A percentile compares a stretch with the other conserved stretches of the same genome.
phyloP scores from a whole-genome alignment of 2,888 invertebrate species.

The Tiliacea citrago region DNA sequence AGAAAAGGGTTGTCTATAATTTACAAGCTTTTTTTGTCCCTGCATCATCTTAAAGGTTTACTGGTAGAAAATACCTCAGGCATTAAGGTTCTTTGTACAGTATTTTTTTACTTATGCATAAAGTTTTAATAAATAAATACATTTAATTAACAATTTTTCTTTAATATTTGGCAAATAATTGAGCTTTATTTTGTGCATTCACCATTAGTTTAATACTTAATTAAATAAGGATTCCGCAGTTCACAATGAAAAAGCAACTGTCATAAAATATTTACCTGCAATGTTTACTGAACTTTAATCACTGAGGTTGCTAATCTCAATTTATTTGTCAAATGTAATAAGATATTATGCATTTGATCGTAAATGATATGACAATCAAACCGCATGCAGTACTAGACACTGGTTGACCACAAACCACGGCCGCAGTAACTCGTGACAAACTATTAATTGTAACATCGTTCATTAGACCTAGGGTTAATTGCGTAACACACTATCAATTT shows the following conservation, averaged over 20 bases:
- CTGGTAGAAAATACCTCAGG: no score
- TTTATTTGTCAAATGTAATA: conserved; percentile 24
- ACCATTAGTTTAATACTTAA: background rate
- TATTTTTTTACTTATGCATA: no score
- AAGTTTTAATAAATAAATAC: no score
- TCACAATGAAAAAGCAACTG: conserved; percentile 10
- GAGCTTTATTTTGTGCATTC: background rate
- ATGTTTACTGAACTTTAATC: background rate
- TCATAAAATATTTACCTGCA: conserved; percentile 1
- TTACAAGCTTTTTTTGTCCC: no score
- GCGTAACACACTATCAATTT: no score
- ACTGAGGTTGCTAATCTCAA: conserved; percentile 12
- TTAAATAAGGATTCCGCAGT: background rate
- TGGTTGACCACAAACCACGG: conserved; percentile 35
- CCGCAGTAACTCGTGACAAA: conserved; percentile 20
- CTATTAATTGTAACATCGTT: conserved; percentile 18
- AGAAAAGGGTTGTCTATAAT: no score
- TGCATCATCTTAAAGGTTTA: no score
- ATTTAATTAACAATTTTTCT: no score
- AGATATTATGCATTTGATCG: conserved; percentile 13
- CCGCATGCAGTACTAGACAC: conserved; percentile 1
- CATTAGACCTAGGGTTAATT: background rate
- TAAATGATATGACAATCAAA: conserved; percentile 32
- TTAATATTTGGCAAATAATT: background rate
- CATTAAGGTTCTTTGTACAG: no score